Evolutionary conservation across 2,888 invertebrate genomes (phyloP).

Genomic region (Phrixothrix hirtus): DNA sequence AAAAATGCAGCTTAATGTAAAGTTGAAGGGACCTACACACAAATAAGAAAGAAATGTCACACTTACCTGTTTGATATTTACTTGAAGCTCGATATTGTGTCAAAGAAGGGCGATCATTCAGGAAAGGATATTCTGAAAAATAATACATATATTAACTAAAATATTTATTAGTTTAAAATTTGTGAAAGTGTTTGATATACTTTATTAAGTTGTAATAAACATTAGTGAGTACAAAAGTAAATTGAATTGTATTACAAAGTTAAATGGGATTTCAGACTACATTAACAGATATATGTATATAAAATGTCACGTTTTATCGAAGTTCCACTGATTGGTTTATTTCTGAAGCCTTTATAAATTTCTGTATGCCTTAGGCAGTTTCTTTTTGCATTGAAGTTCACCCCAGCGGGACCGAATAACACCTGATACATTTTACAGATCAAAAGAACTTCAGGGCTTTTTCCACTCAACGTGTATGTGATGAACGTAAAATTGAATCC

Average conservation of each 20-base stretch:
- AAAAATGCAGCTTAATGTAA: no score
- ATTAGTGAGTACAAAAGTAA: no score
- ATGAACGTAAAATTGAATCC: constrained; percentile 9
- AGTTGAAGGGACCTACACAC: no score
- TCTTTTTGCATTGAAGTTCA: constrained; percentile 14
- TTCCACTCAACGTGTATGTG: constrained; percentile 7
- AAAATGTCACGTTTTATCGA: not conserved
- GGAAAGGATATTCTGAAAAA: no score
- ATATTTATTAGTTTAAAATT: no score
- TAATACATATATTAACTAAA: no score
- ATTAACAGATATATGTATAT: constrained; percentile 9
- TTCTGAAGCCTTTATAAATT: constrained; percentile 12
- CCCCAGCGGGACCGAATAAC: constrained; percentile 15
- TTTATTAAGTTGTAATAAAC: no score
- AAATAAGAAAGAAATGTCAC: no score
- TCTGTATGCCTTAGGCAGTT: constrained; percentile 9
- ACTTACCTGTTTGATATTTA: no score
- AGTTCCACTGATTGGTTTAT: constrained; percentile 15
- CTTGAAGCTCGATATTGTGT: no score
- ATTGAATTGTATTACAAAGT: not conserved
- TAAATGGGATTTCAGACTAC: not conserved
- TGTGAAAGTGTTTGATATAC: no score
- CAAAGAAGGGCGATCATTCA: no score
- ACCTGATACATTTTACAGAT: constrained; percentile 22
- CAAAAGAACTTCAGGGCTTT: constrained; percentile 17